Evolutionary conservation across 2,113 vertebrate species (phyloP).

Genomic region (Dromaius novaehollandiae): DNA sequence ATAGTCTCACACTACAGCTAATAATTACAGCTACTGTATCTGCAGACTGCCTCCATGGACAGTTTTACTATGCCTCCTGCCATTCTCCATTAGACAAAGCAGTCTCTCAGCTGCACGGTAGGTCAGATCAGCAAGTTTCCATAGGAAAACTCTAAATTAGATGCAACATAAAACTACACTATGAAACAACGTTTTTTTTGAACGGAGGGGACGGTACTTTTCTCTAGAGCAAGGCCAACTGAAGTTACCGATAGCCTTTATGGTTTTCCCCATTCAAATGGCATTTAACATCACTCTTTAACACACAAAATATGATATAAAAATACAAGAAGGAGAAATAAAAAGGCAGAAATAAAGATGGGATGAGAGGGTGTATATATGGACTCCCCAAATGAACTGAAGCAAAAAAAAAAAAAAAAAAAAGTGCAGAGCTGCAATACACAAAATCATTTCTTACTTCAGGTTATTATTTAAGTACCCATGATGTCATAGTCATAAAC

Average conservation of each 20-base stretch:
- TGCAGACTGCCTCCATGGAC: rapidly evolving
- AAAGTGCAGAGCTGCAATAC: not conserved
- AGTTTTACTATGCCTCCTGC: not conserved
- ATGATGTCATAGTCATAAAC: not conserved
- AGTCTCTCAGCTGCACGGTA: not conserved
- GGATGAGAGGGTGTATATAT: not conserved
- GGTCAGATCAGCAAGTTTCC: not conserved
- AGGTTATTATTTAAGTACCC: not conserved
- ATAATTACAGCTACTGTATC: no score
- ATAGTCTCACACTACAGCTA: not conserved
- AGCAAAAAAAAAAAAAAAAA: not conserved
- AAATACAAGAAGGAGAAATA: not conserved
- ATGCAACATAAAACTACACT: not conserved
- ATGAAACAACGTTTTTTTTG: not conserved
- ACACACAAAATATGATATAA: not conserved
- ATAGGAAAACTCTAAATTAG: not conserved
- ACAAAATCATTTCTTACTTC: not conserved
- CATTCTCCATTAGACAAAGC: not conserved
- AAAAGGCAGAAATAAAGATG: not conserved
- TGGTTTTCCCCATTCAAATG: not conserved
- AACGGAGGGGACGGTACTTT: not conserved
- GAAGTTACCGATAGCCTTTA: not conserved
- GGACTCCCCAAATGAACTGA: not conserved
- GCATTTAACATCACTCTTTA: not conserved
- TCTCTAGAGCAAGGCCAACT: not conserved